Conservation (phyloP, 2,797 vertebrate genomes). For the Acrocephalus scirpaceus region DNA sequence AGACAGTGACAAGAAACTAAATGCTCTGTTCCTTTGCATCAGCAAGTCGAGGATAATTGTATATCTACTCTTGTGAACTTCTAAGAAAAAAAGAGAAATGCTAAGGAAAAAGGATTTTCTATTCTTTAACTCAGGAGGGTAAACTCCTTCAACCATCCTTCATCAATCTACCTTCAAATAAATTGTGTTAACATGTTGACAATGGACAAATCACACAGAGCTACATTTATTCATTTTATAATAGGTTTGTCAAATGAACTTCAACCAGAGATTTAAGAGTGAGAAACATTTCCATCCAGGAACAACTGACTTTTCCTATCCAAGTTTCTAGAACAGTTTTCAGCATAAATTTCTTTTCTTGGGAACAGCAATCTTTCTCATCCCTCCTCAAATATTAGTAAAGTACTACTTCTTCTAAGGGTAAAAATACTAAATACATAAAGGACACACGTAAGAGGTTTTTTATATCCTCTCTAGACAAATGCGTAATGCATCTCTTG, state of each 20-base stretch:
- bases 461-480: conserved; percentile 66
- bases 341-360: conserved; percentile 20
- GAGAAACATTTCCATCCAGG: conserved; percentile 78
- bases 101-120: conserved; percentile 82
- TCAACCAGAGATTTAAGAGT: conserved; percentile 77
- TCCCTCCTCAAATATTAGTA: conserved; percentile 51
- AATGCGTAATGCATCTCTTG: conserved; percentile 44
- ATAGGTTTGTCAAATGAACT: conserved; percentile 84
- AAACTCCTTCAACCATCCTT: conserved; percentile 84
- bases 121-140: conserved; percentile 84
- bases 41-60: conserved; percentile 91
- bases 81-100: conserved; percentile 78
- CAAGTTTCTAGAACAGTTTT: conserved; percentile 67
- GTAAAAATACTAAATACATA: conserved; percentile 53
- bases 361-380: neutral
- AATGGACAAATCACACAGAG: conserved; percentile 83
- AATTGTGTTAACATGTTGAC: conserved; percentile 85
- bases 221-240: conserved; percentile 85
- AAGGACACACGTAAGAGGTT: conserved; percentile 50
- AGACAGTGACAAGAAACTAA: conserved; percentile 99
- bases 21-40: conserved; percentile 99
- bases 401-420: conserved; percentile 44
- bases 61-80: conserved; percentile 90
- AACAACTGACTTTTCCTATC: conserved; percentile 69
- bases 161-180: conserved; percentile 85